Conservation (phyloP, 2,888 invertebrate genomes). For the Caenorhabditis macrosperma region DNA sequence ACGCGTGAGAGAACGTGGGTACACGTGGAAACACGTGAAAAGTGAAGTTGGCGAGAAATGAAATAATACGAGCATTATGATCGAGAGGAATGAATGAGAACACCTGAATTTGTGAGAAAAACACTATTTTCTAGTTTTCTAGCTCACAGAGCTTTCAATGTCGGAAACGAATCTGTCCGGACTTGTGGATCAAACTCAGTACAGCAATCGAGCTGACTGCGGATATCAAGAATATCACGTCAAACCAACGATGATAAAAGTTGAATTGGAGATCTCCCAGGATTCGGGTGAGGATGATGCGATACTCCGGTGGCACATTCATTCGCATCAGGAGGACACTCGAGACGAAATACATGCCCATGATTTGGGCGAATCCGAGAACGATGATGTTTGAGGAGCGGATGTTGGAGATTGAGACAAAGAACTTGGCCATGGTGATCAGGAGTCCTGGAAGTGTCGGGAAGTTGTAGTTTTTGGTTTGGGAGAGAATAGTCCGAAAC, state of each 20-base stretch:
- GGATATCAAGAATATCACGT: slow-evolving; percentile 96
- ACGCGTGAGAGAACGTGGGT: neutral
- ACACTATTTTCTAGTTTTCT: too few relatives aligned
- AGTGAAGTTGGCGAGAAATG: neutral
- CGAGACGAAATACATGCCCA: slow-evolving; percentile 99
- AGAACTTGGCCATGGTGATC: slow-evolving; percentile 98
- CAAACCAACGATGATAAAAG: slow-evolving; percentile 99
- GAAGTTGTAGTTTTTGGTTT: too few relatives aligned
- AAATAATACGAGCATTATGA: slow-evolving; percentile 14
- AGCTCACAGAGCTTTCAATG: too few relatives aligned
- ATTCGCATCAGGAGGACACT: slow-evolving; percentile 96
- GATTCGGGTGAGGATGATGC: slow-evolving; percentile 86
- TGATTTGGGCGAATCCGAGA: slow-evolving; percentile 94
- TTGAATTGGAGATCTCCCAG: slow-evolving; percentile 97
- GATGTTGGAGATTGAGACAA: slow-evolving; percentile 98
- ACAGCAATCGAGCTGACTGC: slow-evolving; percentile 96
- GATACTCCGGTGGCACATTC: slow-evolving; percentile 99
- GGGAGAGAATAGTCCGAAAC: too few relatives aligned
- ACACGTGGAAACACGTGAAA: neutral
- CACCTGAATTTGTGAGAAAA: slow-evolving; percentile 1
- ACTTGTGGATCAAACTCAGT: slow-evolving; percentile 93
- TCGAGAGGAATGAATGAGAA: slow-evolving; percentile 20
- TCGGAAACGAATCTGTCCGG: slow-evolving; percentile 30
- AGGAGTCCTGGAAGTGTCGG: slow-evolving; percentile 86
- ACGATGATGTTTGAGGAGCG: slow-evolving; percentile 99